Percentiles rank a stretch among this genome's conserved stretches.
Conservation (phyloP, 2,888 invertebrate species). For the Odontothrips loti region DNA sequence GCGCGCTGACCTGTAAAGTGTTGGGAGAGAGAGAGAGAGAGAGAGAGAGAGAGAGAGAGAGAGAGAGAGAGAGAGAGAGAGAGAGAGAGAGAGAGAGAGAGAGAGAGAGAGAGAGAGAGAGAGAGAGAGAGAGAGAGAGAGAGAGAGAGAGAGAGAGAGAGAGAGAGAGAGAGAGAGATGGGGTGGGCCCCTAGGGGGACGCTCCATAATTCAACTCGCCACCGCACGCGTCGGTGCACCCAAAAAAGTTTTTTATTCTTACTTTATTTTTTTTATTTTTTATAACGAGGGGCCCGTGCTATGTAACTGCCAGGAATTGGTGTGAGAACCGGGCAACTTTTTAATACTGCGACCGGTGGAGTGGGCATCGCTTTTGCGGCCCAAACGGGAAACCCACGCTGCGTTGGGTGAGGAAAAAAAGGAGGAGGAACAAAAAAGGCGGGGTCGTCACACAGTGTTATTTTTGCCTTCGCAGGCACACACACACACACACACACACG, state of each 20-base stretch:
- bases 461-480: no score
- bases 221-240: neutral
- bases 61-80: neutral
- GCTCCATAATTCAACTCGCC: constrained; percentile 3
- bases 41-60: neutral
- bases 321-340: no score
- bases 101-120: neutral
- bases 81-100: neutral
- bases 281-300: no score
- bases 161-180: neutral
- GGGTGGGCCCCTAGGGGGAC: neutral
- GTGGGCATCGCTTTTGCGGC: no score
- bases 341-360: no score
- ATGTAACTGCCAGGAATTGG: no score
- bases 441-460: no score
- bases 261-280: neutral
- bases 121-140: neutral
- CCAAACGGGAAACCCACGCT: no score
- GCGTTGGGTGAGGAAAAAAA: no score
- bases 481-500: no score
- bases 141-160: neutral
- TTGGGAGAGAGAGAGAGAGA: neutral
- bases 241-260: neutral
- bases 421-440: no score
- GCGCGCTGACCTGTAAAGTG: constrained; percentile 18